Conservation (phyloP, 2,888 invertebrate species). For the Hedychridium roseum region DNA sequence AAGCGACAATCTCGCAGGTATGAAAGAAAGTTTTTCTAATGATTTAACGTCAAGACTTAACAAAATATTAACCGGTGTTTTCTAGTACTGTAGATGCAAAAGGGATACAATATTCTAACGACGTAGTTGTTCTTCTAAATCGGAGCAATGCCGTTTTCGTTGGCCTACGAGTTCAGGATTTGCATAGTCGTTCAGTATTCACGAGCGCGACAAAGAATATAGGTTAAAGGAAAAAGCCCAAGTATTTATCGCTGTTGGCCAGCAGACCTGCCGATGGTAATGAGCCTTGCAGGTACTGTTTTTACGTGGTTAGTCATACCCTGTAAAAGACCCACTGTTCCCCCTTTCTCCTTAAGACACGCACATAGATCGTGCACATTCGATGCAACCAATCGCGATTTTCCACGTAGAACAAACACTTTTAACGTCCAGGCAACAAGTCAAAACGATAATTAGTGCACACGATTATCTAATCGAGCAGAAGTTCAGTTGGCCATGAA, state of each 20-base stretch:
- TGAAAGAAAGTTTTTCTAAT: no score
- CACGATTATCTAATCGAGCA: conserved; percentile 22
- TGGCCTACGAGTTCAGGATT: no score
- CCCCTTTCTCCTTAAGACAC: conserved; percentile 23
- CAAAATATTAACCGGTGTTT: no score
- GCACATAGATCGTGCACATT: conserved; percentile 11
- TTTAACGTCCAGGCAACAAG: conserved; percentile 16
- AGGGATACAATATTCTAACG: background rate
- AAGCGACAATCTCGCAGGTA: no score
- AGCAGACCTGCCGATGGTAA: conserved; percentile 15
- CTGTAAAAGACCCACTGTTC: conserved; percentile 30
- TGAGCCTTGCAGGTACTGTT: background rate
- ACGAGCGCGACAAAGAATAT: conserved; percentile 7
- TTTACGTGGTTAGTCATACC: conserved; percentile 14
- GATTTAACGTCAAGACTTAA: no score
- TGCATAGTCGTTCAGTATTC: conserved; percentile 21
- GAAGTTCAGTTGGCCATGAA: conserved; percentile 3
- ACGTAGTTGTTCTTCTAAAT: background rate
- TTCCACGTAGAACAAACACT: conserved; percentile 7
- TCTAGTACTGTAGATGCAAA: background rate
- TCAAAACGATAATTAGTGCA: conserved; percentile 25
- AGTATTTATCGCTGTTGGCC: conserved; percentile 17
- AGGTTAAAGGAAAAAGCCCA: conserved; percentile 14
- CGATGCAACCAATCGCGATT: conserved; percentile 21
- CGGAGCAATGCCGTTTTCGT: no score